phyloP scores from a whole-genome alignment of 1,140 invertebrate species.

The Archivesica marissinica region DNA sequence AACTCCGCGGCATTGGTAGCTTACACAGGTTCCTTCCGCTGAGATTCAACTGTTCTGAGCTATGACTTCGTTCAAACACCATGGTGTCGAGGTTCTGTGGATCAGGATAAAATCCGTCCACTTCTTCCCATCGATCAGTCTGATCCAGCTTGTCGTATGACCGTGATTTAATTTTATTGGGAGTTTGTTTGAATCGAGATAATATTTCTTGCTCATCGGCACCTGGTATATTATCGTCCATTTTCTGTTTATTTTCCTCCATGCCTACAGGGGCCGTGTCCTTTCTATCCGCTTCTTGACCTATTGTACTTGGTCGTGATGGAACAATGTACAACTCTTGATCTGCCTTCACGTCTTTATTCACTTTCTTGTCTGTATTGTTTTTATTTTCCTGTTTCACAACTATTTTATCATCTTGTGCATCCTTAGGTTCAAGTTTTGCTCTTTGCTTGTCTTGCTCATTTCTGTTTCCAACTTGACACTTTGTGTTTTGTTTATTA shows the following conservation, averaged over 20 bases:
- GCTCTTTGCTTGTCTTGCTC: background rate
- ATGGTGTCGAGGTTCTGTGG: slow-evolving; percentile 44
- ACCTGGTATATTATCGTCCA: slow-evolving; percentile 1
- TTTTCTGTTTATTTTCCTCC: slow-evolving; percentile 25
- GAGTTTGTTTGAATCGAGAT: background rate
- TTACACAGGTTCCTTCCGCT: slow-evolving; percentile 36
- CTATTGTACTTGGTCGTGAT: slow-evolving; percentile 53
- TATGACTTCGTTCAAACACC: slow-evolving; percentile 57
- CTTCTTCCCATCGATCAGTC: slow-evolving; percentile 34
- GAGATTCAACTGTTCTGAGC: slow-evolving; percentile 58
- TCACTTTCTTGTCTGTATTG: background rate
- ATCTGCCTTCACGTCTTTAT: slow-evolving; percentile 17
- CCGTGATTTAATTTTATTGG: slow-evolving; percentile 47
- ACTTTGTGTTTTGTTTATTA: background rate
- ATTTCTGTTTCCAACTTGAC: slow-evolving; percentile 30
- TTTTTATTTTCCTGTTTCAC: background rate
- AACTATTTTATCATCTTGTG: background rate
- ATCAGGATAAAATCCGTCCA: slow-evolving; percentile 40
- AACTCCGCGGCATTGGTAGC: slow-evolving; percentile 39
- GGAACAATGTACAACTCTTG: slow-evolving; percentile 61
- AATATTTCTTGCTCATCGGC: slow-evolving; percentile 8
- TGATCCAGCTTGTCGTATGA: slow-evolving; percentile 49
- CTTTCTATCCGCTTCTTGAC: slow-evolving; percentile 54
- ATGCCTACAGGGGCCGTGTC: slow-evolving; percentile 44
- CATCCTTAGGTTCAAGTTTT: background rate